Conservation (phyloP, 1,140 invertebrate genomes). For the Camponotus floridanus region DNA sequence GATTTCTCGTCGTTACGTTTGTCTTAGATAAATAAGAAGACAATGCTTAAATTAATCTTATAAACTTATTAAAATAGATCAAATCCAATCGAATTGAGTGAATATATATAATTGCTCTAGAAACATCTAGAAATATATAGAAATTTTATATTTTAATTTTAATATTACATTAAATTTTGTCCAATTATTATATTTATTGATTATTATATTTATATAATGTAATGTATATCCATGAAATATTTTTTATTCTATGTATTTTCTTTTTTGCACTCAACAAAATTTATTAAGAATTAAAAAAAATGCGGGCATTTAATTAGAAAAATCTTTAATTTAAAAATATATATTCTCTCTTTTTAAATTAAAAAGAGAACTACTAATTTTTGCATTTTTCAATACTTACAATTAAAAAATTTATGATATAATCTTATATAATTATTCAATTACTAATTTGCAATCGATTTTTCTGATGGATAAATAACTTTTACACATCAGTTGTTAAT, state of each 20-base stretch:
- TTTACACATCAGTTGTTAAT: neutral
- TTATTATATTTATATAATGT: neutral
- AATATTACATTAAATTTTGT: neutral
- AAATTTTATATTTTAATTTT: neutral
- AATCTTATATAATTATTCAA: constrained; percentile 3
- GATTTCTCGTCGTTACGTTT: constrained; percentile 40
- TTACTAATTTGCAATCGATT: constrained; percentile 9
- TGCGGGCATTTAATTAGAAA: neutral
- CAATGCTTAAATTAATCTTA: constrained; percentile 11
- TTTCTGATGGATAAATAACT: neutral
- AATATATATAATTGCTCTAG: neutral
- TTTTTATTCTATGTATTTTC: neutral
- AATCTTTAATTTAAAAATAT: neutral
- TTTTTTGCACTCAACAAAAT: constrained; percentile 1
- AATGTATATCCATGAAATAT: neutral
- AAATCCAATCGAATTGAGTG: neutral
- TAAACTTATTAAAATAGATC: constrained; percentile 13
- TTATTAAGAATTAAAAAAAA: neutral
- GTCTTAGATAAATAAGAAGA: neutral
- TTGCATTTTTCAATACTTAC: neutral
- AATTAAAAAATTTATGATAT: neutral
- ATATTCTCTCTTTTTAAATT: constrained; percentile 10
- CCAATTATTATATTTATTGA: neutral
- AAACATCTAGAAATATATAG: neutral
- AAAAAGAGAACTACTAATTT: neutral